Conservation (phyloP, 2,797 vertebrate species). For the Melanotaenia trifasciata region DNA sequence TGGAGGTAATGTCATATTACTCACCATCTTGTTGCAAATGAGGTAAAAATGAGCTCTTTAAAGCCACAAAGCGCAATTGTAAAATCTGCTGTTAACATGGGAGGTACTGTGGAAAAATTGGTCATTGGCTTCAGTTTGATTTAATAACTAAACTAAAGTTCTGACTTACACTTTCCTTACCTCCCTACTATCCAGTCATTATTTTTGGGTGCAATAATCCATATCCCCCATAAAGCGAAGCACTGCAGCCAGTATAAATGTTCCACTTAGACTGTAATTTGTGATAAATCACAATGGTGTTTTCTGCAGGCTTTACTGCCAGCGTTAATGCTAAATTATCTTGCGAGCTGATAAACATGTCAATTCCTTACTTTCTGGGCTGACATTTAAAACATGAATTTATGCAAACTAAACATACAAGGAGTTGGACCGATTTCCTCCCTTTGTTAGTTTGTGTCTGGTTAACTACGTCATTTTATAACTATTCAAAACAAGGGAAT, state of each 20-base stretch:
- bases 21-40: conserved; percentile 60
- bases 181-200: conserved; percentile 43
- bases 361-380: conserved; percentile 34
- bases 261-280: conserved; percentile 42
- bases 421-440: background rate
- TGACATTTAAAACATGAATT: conserved; percentile 24
- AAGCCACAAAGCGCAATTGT: conserved; percentile 57
- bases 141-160: conserved; percentile 43
- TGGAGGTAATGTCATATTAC: conserved; percentile 69
- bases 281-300: conserved; percentile 25
- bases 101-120: conserved; percentile 55
- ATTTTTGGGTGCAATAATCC: conserved; percentile 48
- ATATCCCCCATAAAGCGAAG: conserved; percentile 33
- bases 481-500: conserved; percentile 54
- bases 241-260: conserved; percentile 19
- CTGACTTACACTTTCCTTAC: conserved; percentile 50
- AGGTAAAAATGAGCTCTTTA: conserved; percentile 50
- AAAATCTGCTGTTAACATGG: conserved; percentile 55
- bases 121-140: conserved; percentile 53
- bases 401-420: conserved; percentile 33
- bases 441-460: conserved; percentile 32
- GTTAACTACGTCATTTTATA: conserved; percentile 25
- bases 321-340: conserved; percentile 21
- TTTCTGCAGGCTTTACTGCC: background rate
- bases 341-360: conserved; percentile 50